Percentiles rank a stretch among this genome's conserved stretches.
These are phyloP conservation scores for Callipepla californica DNA, from an alignment of 2,113 vertebrate genomes.

Conservation along the genomic window DNA sequence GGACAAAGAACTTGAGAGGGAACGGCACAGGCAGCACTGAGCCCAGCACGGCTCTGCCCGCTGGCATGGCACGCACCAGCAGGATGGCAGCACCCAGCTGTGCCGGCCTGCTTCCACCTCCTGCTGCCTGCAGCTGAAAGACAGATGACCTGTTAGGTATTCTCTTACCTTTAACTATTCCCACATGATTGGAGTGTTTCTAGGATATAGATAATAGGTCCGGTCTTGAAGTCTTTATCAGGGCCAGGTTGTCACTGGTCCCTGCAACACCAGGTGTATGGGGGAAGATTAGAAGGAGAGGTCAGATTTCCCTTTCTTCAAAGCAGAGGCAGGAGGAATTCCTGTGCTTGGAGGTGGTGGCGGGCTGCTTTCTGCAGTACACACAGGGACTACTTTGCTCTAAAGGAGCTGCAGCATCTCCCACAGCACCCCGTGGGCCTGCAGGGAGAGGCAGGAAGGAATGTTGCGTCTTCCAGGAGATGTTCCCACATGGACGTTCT, in stretches of 20 bases:
- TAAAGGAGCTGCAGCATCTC: not conserved
- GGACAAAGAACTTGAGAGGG: not conserved
- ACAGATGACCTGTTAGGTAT: slow-evolving; percentile 46
- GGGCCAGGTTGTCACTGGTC: slow-evolving; percentile 19
- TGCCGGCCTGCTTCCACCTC: slow-evolving; percentile 40
- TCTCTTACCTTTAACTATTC: slow-evolving; percentile 55
- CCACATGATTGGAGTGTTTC: slow-evolving; percentile 10
- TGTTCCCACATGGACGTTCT: not conserved
- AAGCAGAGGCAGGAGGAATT: not conserved
- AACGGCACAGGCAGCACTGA: accelerated
- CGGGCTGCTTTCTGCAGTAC: not conserved
- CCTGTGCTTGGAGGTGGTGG: not conserved
- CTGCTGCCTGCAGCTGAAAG: slow-evolving; percentile 23
- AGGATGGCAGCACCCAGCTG: slow-evolving; percentile 2
- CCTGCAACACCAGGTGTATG: slow-evolving; percentile 1
- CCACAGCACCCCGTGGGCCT: not conserved
- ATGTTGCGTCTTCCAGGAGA: not conserved
- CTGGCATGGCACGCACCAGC: not conserved
- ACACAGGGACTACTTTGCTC: not conserved
- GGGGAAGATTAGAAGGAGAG: slow-evolving; percentile 8
- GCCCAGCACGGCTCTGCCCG: not conserved
- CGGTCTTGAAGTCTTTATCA: slow-evolving; percentile 54
- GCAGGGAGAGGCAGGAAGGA: not conserved
- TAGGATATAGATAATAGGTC: slow-evolving; percentile 12
- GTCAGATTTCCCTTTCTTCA: slow-evolving; percentile 11